Evolutionary conservation across 1,140 invertebrate genomes (phyloP).

Genomic region (Bombus picipes): DNA sequence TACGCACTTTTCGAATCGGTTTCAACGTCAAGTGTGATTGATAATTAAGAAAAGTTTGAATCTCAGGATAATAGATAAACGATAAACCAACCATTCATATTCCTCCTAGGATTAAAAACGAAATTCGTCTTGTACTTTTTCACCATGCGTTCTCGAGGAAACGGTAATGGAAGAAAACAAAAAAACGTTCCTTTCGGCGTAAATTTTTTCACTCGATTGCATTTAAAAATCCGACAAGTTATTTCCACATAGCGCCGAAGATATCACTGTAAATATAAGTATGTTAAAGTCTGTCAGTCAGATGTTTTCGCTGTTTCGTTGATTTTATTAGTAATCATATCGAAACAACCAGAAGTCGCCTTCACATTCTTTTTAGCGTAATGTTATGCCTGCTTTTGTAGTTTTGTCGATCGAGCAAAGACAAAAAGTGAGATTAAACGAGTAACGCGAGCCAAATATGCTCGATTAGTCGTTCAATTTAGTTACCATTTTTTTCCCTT

Average conservation of each 20-base stretch:
- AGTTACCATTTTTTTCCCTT: background rate
- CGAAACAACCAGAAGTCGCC: background rate
- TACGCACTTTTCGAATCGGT: background rate
- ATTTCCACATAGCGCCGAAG: conserved; percentile 37
- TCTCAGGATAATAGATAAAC: conserved; percentile 66
- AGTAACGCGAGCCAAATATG: background rate
- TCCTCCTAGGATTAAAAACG: background rate
- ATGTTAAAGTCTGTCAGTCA: conserved; percentile 1
- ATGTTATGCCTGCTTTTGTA: conserved; percentile 7
- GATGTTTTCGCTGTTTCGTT: background rate
- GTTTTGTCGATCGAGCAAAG: conserved; percentile 10
- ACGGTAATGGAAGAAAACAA: background rate
- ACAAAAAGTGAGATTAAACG: conserved; percentile 29
- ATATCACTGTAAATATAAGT: conserved; percentile 44
- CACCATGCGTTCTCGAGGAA: background rate
- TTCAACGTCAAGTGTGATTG: background rate
- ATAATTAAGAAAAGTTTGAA: conserved; percentile 65
- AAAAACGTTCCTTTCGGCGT: background rate
- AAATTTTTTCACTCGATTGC: background rate
- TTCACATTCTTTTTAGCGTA: background rate
- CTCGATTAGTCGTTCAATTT: conserved; percentile 3
- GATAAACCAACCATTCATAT: conserved; percentile 8
- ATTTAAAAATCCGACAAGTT: conserved; percentile 23
- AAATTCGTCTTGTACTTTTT: conserved; percentile 14
- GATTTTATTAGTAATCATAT: background rate